These are phyloP conservation scores for Engraulis encrasicolus DNA, from an alignment of 2,113 vertebrate genomes.

Conservation along the genomic window DNA sequence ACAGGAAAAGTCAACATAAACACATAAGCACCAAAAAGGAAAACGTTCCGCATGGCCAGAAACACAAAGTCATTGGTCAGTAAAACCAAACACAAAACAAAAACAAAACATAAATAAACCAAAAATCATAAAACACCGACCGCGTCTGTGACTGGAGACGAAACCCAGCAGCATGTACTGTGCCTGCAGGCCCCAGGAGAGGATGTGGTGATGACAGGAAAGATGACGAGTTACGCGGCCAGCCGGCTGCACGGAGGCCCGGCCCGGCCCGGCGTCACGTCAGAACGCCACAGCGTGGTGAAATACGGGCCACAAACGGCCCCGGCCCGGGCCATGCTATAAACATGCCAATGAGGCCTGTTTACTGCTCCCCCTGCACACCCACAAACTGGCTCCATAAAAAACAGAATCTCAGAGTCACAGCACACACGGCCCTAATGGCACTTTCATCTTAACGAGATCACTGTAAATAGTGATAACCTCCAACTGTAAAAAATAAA, in stretches of 20 bases:
- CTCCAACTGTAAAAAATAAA: conserved; percentile 41
- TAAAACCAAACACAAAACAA: neutral
- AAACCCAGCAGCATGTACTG: conserved; percentile 10
- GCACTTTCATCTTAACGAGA: conserved; percentile 48
- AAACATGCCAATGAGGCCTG: conserved; percentile 33
- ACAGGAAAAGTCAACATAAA: too few species aligned
- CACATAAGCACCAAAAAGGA: too few species aligned
- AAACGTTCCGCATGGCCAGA: neutral
- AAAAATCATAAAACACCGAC: neutral
- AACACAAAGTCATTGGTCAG: neutral
- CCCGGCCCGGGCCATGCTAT: conserved; percentile 6
- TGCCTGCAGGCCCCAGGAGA: neutral
- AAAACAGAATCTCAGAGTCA: conserved; percentile 28
- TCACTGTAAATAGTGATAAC: conserved; percentile 49
- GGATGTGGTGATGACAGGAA: neutral
- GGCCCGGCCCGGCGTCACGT: neutral
- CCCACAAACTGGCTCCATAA: conserved; percentile 38
- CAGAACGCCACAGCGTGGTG: neutral
- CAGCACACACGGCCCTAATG: conserved; percentile 34
- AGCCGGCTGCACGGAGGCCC: neutral
- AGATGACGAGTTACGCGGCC: neutral
- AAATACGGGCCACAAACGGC: conserved; percentile 30
- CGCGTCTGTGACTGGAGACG: neutral
- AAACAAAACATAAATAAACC: neutral
- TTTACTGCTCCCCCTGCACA: conserved; percentile 34